Evolutionary conservation across 2,888 invertebrate species (phyloP).

Genomic region (Leistus spinibarbis): DNA sequence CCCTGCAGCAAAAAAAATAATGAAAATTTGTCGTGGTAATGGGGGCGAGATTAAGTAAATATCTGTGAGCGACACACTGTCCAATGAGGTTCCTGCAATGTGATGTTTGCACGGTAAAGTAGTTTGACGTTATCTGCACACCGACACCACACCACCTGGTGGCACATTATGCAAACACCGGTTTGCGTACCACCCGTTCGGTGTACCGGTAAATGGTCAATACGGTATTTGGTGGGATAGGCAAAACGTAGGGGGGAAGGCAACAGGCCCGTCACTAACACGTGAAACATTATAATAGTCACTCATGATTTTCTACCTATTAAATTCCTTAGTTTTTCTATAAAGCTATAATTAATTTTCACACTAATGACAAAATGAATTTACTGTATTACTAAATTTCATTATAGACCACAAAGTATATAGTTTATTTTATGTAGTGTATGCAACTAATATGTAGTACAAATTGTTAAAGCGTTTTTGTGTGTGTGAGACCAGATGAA

Average conservation of each 20-base stretch:
- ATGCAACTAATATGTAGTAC: no score
- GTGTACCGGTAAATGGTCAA: not conserved
- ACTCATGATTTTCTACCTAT: not conserved
- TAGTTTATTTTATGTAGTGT: no score
- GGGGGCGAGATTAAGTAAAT: not conserved
- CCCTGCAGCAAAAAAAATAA: no score
- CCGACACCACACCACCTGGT: not conserved
- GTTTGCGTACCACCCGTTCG: not conserved
- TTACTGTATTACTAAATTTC: no score
- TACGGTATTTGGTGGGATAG: not conserved
- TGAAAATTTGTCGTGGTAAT: not conserved
- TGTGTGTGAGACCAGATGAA: no score
- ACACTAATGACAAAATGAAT: not conserved
- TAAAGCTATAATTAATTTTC: not conserved
- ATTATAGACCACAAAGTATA: no score
- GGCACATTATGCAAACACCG: constrained; percentile 2
- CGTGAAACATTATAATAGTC: not conserved
- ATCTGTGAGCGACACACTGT: not conserved
- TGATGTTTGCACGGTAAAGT: not conserved
- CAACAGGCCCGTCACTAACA: not conserved
- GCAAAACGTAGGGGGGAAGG: not conserved
- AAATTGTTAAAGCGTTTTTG: no score
- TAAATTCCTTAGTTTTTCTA: not conserved
- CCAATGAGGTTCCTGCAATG: not conserved
- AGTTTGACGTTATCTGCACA: not conserved